Percentiles rank a stretch among this genome's conserved stretches.
These are phyloP conservation scores for Limnodromus scolopaceus DNA, from an alignment of 2,797 vertebrate species.

Conservation along the genomic window DNA sequence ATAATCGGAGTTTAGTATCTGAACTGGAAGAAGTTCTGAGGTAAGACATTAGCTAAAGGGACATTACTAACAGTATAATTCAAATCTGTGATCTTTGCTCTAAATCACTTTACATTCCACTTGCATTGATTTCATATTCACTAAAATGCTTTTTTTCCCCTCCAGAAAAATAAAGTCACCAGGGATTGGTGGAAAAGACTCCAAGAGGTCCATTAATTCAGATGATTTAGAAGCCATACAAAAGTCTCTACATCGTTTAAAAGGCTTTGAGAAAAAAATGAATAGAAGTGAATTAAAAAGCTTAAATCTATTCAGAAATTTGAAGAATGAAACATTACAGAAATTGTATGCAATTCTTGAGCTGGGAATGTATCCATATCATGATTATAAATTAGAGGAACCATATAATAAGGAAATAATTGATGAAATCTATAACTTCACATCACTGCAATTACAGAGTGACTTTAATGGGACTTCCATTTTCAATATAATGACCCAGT, in stretches of 20 bases:
- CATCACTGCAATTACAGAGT: constrained; percentile 44
- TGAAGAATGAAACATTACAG: constrained; percentile 63
- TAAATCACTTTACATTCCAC: constrained; percentile 47
- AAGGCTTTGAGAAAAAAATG: constrained; percentile 58
- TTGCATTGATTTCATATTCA: constrained; percentile 61
- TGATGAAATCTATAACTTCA: constrained; percentile 64
- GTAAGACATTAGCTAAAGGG: constrained; percentile 47
- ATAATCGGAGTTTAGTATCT: neutral
- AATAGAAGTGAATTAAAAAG: constrained; percentile 67
- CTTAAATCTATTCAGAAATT: constrained; percentile 56
- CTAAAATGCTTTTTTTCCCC: constrained; percentile 28
- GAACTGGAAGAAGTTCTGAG: constrained; percentile 57
- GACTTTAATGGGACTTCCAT: constrained; percentile 47
- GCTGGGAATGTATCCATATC: constrained; percentile 50
- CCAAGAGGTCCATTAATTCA: constrained; percentile 59
- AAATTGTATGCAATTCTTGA: constrained; percentile 58
- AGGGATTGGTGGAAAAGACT: constrained; percentile 45
- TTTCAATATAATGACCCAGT: constrained; percentile 12
- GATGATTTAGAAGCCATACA: constrained; percentile 57
- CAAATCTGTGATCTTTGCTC: constrained; percentile 22
- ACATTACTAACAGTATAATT: constrained; percentile 18
- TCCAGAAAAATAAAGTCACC: constrained; percentile 63
- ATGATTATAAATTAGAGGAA: constrained; percentile 59
- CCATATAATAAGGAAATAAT: constrained; percentile 65
- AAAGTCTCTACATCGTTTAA: constrained; percentile 47